Evolutionary conservation across 2,113 vertebrate genomes (phyloP).

Genomic region (Archocentrus centrarchus): DNA sequence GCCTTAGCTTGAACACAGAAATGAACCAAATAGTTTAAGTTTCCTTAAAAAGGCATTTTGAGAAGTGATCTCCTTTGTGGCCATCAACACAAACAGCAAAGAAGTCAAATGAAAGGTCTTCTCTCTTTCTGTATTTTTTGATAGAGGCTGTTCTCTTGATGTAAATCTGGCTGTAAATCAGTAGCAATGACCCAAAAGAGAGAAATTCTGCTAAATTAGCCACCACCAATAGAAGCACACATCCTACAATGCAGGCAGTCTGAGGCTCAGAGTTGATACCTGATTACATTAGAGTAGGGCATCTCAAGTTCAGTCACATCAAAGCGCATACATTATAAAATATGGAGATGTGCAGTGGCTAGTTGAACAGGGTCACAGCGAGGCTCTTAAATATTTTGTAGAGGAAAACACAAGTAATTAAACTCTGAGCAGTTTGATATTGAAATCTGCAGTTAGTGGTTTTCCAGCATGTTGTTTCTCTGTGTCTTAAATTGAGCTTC

Average conservation of each 20-base stretch:
- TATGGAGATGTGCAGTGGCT: slow-evolving; percentile 19
- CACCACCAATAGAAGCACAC: slow-evolving; percentile 25
- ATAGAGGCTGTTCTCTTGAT: slow-evolving; percentile 24
- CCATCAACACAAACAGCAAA: slow-evolving; percentile 46
- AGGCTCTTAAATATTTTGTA: slow-evolving; percentile 31
- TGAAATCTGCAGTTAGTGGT: slow-evolving; percentile 12
- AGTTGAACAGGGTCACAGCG: slow-evolving; percentile 2
- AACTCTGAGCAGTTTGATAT: slow-evolving; percentile 22
- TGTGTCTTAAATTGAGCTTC: slow-evolving; percentile 30
- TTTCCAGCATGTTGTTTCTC: slow-evolving; percentile 2
- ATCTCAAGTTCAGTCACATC: slow-evolving; percentile 58
- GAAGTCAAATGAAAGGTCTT: slow-evolving; percentile 35
- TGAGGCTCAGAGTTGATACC: slow-evolving; percentile 40
- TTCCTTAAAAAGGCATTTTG: slow-evolving; percentile 34
- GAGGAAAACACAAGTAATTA: slow-evolving; percentile 31
- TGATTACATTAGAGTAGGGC: slow-evolving; percentile 42
- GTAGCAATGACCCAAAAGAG: slow-evolving; percentile 27
- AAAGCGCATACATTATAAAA: slow-evolving; percentile 66
- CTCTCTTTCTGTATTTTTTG: slow-evolving; percentile 26
- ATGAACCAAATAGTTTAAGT: slow-evolving; percentile 3
- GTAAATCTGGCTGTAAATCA: slow-evolving; percentile 27
- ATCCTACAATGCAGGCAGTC: slow-evolving; percentile 23
- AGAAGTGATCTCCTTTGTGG: slow-evolving; percentile 49
- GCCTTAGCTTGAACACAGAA: background rate
- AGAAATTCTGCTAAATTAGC: slow-evolving; percentile 31